Evolutionary conservation across 2,888 invertebrate species (phyloP).

Genomic region (Caenorhabditis sulstoni): DNA sequence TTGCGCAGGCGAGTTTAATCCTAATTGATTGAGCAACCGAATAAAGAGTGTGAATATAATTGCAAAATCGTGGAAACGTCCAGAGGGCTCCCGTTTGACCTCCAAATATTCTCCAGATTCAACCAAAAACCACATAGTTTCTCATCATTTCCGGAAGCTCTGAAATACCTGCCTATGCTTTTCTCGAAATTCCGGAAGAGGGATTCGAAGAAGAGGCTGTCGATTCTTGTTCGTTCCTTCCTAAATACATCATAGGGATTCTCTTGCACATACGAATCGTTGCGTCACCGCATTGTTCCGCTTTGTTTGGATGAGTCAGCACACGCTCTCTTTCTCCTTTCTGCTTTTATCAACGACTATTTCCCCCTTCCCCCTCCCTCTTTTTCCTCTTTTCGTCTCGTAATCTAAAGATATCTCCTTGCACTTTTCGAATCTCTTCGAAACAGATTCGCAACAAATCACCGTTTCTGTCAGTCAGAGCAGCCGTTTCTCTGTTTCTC

Average conservation of each 20-base stretch:
- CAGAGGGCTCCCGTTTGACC: too few relatives aligned
- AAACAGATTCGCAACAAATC: slow-evolving; percentile 4
- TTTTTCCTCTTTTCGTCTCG: neutral
- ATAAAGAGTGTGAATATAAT: neutral
- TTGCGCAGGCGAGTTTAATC: slow-evolving; percentile 24
- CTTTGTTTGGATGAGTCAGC: slow-evolving; percentile 42
- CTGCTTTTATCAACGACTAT: slow-evolving; percentile 35
- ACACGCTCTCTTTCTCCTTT: slow-evolving; percentile 9
- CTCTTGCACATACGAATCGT: neutral
- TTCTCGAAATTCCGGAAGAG: too few relatives aligned
- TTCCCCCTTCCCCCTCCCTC: slow-evolving; percentile 1
- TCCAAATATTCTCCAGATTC: too few relatives aligned
- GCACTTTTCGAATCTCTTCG: slow-evolving; percentile 38
- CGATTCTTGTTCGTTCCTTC: too few relatives aligned
- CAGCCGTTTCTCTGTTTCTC: slow-evolving; percentile 34
- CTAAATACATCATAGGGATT: too few relatives aligned
- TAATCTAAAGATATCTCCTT: neutral
- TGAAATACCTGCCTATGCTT: too few relatives aligned
- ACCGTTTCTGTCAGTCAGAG: slow-evolving; percentile 21
- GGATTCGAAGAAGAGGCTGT: neutral
- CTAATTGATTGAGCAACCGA: slow-evolving; percentile 40
- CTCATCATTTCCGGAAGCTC: too few relatives aligned
- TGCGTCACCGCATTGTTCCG: slow-evolving; percentile 33
- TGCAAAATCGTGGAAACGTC: neutral
- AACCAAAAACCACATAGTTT: too few relatives aligned